phyloP scores from a whole-genome alignment of 2,113 vertebrate genomes.

The Lepisosteus oculatus region DNA sequence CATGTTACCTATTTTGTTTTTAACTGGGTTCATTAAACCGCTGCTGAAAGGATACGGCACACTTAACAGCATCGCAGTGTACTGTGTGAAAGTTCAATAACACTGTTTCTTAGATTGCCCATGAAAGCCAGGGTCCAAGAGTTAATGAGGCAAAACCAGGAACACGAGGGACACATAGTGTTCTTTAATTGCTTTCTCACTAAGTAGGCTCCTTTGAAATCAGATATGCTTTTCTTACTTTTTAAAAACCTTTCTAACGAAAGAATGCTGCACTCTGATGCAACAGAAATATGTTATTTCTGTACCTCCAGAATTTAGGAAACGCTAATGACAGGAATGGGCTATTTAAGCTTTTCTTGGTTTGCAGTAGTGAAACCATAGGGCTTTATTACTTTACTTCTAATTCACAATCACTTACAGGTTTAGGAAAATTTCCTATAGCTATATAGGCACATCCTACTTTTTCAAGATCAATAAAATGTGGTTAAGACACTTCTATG shows the following conservation, averaged over 20 bases:
- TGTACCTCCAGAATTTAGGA: background rate
- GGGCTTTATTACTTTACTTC: no score
- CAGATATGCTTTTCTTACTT: background rate
- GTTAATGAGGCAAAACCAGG: slow-evolving; percentile 48
- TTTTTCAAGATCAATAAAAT: no score
- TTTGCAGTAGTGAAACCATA: no score
- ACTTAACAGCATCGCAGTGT: slow-evolving; percentile 62
- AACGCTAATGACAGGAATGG: no score
- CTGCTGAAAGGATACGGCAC: slow-evolving; percentile 50
- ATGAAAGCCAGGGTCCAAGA: slow-evolving; percentile 46
- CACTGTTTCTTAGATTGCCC: slow-evolving; percentile 45
- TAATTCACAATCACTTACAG: no score
- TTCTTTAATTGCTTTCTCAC: slow-evolving; percentile 37
- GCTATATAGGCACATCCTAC: no score
- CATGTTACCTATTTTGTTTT: background rate
- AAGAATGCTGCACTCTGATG: background rate
- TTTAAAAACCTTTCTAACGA: background rate
- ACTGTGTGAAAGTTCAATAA: slow-evolving; percentile 70
- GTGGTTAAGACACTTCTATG: no score
- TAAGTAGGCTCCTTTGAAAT: background rate
- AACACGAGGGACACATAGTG: slow-evolving; percentile 59
- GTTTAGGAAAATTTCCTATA: no score
- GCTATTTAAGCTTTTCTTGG: no score
- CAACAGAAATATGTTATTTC: background rate
- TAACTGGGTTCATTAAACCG: background rate